Base-by-base conservation (phyloP, 1,140 invertebrate genomes). In the Chrysoperla carnea region DNA sequence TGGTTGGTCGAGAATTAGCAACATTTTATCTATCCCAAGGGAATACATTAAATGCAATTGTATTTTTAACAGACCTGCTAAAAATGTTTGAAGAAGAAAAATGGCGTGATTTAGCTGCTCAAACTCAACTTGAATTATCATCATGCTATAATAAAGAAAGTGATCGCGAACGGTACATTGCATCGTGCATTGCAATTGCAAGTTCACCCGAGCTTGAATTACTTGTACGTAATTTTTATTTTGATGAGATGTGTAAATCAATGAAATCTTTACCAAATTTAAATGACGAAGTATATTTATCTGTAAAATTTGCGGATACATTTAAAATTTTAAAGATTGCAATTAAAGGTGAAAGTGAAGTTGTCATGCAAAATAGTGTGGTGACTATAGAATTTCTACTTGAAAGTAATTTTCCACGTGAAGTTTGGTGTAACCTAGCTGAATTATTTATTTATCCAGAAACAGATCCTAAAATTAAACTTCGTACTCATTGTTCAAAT, bases 1-100 rank as follows among this genome's bases (percentile, higher is more conserved):
- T 84, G 12, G 84, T 96, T 44, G 92, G 92, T 0, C 72, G 80
- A 46, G 84, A 94, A 57, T 59, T 98, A 13, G 90, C 92, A 0
- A 70, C 77, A 23, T 93, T 95, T 58, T 94, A 96, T 57, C 78
- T 87, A 50, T 76, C 85, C 44, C 63, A 87, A 1, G 84, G 83
- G 2, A 84, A 94, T 56, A 78, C 81, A 6, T 75, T 84, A 46
- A 92, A 93, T 62, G 84, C 91, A 0, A 80, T 86, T 9, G 80
- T 79, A 3, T 95, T 94, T 64, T 67, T 96, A 2, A 71, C 76
- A 8, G 90, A 95, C 60, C 76, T 86, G 0, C 61, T 94, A 14
- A 77, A 85, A 40, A 86, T 84, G 13, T 92, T 88, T 51, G 74
- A 80, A 49, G 74, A 81, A 43, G 91, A 96, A 56, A 78, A 80